phyloP scores from a whole-genome alignment of 64 coral and sea anemone genomes.

The Astreopora myriophthalma region DNA sequence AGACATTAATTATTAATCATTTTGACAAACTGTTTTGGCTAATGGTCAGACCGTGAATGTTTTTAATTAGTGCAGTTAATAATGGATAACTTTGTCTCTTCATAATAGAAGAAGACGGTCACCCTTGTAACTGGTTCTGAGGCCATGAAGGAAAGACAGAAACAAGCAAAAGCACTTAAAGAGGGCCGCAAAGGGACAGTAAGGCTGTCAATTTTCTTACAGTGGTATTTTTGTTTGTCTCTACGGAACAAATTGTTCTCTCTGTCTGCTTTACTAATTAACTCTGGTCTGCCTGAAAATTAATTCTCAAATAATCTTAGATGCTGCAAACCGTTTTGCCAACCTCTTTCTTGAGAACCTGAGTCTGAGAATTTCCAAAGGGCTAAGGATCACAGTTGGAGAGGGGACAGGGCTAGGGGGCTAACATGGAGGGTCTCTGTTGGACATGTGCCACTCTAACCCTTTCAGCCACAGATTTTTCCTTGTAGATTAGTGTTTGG shows the following conservation, averaged over 20 bases:
- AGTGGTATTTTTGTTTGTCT: not conserved
- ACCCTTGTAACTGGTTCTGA: conserved; percentile 80
- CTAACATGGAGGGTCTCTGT: too few species aligned
- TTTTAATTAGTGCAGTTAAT: not conserved
- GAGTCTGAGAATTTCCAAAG: too few species aligned
- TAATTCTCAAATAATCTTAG: too few species aligned
- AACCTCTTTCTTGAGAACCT: too few species aligned
- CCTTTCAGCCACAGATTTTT: too few species aligned
- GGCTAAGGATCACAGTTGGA: too few species aligned
- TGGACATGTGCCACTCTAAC: too few species aligned
- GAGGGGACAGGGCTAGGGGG: too few species aligned
- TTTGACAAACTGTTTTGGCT: not conserved
- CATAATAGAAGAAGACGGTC: conserved; percentile 79
- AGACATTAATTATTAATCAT: too few species aligned
- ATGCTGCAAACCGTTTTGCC: too few species aligned
- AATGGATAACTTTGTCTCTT: not conserved
- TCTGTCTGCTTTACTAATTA: too few species aligned
- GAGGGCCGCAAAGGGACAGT: conserved; percentile 72
- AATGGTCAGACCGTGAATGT: not conserved
- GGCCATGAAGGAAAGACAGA: conserved; percentile 87
- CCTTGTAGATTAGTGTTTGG: not conserved
- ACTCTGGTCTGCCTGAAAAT: too few species aligned
- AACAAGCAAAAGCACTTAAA: conserved; percentile 78
- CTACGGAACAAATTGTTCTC: not conserved
- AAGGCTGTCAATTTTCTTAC: not conserved